A percentile compares a stretch with the other conserved stretches of the same genome.
Evolutionary conservation across 2,888 invertebrate genomes (phyloP).

Genomic region (Drosophila incognita): DNA sequence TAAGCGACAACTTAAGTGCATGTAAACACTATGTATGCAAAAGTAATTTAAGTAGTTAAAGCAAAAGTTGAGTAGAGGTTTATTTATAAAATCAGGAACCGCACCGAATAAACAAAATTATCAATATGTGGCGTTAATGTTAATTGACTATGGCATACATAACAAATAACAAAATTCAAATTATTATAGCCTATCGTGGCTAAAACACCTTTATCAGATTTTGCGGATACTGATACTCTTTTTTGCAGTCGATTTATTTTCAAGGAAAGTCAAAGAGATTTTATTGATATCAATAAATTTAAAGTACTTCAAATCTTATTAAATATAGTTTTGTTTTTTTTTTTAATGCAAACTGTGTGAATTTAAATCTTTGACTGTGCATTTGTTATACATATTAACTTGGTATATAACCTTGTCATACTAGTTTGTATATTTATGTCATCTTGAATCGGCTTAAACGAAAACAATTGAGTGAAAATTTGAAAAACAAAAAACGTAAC

Average conservation of each 20-base stretch:
- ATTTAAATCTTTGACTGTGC: conserved; percentile 14
- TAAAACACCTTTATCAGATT: not conserved
- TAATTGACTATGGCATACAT: not conserved
- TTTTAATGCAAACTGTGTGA: not conserved
- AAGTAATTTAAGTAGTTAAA: not conserved
- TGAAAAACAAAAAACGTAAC: conserved; percentile 1
- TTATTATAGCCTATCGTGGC: not conserved
- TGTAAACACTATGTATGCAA: not conserved
- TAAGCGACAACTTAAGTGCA: not conserved
- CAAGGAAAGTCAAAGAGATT: conserved; percentile 1
- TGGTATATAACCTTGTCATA: not conserved
- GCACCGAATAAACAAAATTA: not conserved
- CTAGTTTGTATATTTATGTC: not conserved
- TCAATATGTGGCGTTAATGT: not conserved
- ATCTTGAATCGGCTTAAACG: not conserved
- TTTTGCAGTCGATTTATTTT: not conserved
- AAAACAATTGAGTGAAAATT: conserved; percentile 1
- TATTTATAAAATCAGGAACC: not conserved
- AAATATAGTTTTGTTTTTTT: not conserved
- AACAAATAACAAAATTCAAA: not conserved
- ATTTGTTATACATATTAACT: conserved; percentile 5
- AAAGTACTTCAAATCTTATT: conserved; percentile 1
- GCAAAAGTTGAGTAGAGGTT: not conserved
- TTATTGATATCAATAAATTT: conserved; percentile 1
- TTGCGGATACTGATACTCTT: not conserved